Base-by-base conservation (phyloP, 2,888 invertebrate genomes). In the Lordiphosa fenestrarum region DNA sequence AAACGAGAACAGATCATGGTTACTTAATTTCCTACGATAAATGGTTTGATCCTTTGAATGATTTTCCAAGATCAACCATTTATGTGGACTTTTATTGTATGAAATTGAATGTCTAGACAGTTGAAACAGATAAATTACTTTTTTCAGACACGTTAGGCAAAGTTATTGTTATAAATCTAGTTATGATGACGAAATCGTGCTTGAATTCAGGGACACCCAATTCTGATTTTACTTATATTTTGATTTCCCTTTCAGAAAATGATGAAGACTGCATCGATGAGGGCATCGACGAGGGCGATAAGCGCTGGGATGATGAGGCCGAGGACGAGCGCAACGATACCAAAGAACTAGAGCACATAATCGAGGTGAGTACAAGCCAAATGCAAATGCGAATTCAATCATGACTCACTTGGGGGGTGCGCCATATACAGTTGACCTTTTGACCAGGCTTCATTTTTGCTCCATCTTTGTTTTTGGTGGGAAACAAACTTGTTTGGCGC, bases 241-340 rank as follows among this genome's bases (percentile, higher is more conserved):
- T n/a, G 9, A 13, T 13, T 4, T 36, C 53, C 10, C 30, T 86
- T 86, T 9, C 90, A 86, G 94, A 94, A 89, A 93, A 93, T 9
- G 94, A 96, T 84, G 96, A 96, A 89, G 96, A 96, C 90, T 96
- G 96, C 65, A 96, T 96, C 86, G 97, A 96, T 90, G 91, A 95
- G 74, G 96, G 96, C 90, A 95, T 95, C 2, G 94, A 93, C 59
- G 94, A 94, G 81, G 92, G 91, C 73, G 93, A 93, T 74, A 89
- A 89, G 64, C 88, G 88, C 70, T 88, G 88, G 88, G 92, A 93
- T 73, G 92, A 92, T 67, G 89, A 89, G 57, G 93, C 93, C 78
- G 92, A 92, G 71, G 92, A 92, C 71, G 87, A 86, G 71, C 81
- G 81, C 70, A 85, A 85, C 75, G 87, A 89, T 85, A 89, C 90